Conservation (phyloP, 2,888 invertebrate genomes). For the Macaria notata region DNA sequence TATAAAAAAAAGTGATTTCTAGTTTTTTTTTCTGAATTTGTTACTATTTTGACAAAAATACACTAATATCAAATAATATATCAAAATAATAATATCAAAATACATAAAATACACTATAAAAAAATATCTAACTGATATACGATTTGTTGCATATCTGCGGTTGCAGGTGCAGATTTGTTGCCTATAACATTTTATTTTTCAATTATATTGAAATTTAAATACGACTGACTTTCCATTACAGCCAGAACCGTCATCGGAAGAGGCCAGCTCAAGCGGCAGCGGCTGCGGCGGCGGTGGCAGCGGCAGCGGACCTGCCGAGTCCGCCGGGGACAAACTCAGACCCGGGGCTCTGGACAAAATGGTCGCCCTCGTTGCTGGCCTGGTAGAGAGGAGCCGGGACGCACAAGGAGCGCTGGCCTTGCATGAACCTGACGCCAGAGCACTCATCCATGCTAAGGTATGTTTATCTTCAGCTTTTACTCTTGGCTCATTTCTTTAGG, state of each 20-base stretch:
- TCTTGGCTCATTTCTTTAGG: no score
- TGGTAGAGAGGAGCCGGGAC: conserved; percentile 94
- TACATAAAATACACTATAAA: no score
- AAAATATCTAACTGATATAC: no score
- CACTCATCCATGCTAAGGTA: conserved; percentile 93
- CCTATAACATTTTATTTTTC: conserved; percentile 52
- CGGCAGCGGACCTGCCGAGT: conserved; percentile 51
- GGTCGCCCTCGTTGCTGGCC: conserved; percentile 93
- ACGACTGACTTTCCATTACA: no score
- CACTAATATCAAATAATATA: no score
- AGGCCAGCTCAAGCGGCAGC: conserved; percentile 64
- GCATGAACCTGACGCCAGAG: conserved; percentile 89
- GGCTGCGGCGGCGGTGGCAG: conserved; percentile 49
- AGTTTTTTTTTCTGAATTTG: no score
- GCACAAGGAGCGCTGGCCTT: conserved; percentile 88
- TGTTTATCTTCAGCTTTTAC: neutral
- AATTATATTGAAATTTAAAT: no score
- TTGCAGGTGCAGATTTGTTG: no score
- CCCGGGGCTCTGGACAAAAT: conserved; percentile 97
- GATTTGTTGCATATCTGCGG: no score
- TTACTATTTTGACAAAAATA: no score
- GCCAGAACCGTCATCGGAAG: conserved; percentile 71
- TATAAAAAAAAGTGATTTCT: no score
- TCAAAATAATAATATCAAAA: no score
- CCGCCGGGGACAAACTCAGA: conserved; percentile 86